Evolutionary conservation across 1,140 invertebrate species (phyloP).

Genomic region (Heliothis subflexa): DNA sequence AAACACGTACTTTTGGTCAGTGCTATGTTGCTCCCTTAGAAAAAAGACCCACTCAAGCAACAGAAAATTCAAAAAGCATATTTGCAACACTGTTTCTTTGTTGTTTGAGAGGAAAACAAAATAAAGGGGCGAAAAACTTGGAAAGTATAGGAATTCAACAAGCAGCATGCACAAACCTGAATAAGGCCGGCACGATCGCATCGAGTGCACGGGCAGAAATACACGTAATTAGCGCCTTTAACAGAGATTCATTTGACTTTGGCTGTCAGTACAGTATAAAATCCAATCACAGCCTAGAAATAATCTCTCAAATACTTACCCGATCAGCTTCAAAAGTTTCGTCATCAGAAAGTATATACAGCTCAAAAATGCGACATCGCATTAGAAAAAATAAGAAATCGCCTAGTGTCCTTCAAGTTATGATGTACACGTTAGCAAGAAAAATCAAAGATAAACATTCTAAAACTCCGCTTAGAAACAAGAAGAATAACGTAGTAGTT

Average conservation of each 20-base stretch:
- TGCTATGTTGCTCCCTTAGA: constrained; percentile 41
- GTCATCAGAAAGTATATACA: constrained; percentile 53
- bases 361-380: constrained; percentile 46
- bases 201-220: background rate
- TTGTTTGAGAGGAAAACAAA: constrained; percentile 39
- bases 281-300: constrained; percentile 61
- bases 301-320: constrained; percentile 58
- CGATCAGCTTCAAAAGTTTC: constrained; percentile 56
- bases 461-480: constrained; percentile 34
- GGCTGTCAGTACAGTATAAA: constrained; percentile 53
- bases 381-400: constrained; percentile 47
- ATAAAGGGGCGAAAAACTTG: constrained; percentile 23
- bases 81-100: constrained; percentile 46
- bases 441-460: constrained; percentile 56
- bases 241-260: constrained; percentile 47
- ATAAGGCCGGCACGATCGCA: no score
- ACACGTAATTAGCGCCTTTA: background rate
- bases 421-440: constrained; percentile 53
- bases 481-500: constrained; percentile 55
- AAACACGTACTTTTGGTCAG: constrained; percentile 28
- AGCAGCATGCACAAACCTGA: background rate
- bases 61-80: constrained; percentile 30
- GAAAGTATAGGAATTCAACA: background rate
- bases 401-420: constrained; percentile 40
- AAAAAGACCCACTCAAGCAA: constrained; percentile 3